Evolutionary conservation across 2,113 vertebrate genomes (phyloP), one percentile per base, ranked within the genome.

Genomic region (Petromus typicus): DNA sequence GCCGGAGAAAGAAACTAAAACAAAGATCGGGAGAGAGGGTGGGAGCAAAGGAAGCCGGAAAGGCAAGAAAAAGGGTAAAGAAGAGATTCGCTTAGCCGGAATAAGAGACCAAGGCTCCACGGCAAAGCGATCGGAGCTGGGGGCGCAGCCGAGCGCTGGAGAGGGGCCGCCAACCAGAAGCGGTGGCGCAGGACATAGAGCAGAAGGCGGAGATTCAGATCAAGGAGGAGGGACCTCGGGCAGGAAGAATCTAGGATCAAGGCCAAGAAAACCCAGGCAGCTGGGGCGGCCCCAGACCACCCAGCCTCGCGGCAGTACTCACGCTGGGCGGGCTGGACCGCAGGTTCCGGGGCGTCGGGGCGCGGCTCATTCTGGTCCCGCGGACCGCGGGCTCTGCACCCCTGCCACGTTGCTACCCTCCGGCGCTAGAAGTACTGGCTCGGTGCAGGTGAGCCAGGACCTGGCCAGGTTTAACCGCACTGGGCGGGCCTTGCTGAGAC

Each of bases 171-270:
- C 34, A 9, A 88, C 59, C 11, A 5, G 64, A 20, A 84, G 57
- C 12, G 12, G 34, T 8, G 17, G 71, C 56, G 75, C 43, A 18
- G 30, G 14, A 16, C 2, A 14, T 30, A 23, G 30, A 6, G 66
- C 48, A 1, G 82, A 40, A n/a, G 73, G 51, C 2, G 14, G 6
- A 61, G 37, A 17, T 40, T 17, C 64, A 3, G 66, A 7, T 6
- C 2, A 5, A 2, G 12, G 48, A 8, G 32, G 11, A 45, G 14
- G 25, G 5, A 8, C 3, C 0, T 7, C 14, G 4, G 7, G 23
- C 3, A 1, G 1, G 18, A 61, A n/a, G 45, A 34, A 67, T 3
- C 43, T 18, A 51, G 51, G 75, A 20, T 18, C 30, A 51, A 51
- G 12, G 4, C 43, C 54, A 30, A 16, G 69, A 59, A 51, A 23